These are phyloP conservation scores for Alces alces DNA, from an alignment of 2,113 vertebrate species.

Conservation along the genomic window DNA sequence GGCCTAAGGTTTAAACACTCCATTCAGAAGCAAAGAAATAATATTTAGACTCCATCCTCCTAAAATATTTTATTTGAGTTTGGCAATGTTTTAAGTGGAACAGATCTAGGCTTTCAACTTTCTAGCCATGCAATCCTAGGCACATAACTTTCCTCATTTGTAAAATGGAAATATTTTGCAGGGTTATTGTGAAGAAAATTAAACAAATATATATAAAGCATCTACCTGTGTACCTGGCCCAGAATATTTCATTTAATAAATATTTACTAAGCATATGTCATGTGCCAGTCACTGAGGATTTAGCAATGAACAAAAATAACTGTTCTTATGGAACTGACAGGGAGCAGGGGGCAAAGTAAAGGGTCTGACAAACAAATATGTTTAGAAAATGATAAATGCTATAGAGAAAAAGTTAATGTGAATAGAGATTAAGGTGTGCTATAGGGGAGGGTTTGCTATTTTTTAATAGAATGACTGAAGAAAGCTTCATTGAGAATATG, in stretches of 20 bases:
- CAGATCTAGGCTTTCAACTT: neutral
- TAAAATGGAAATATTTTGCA: neutral
- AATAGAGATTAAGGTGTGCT: neutral
- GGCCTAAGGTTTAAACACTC: neutral
- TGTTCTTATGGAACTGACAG: neutral
- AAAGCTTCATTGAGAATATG: neutral
- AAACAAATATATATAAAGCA: neutral
- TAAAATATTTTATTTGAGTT: constrained; percentile 5
- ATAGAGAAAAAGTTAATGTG: neutral
- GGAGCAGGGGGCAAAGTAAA: neutral
- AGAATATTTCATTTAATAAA: constrained; percentile 28
- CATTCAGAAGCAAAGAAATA: neutral
- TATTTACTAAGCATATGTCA: constrained; percentile 1
- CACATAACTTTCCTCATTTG: neutral
- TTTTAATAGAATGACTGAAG: neutral
- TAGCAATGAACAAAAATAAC: neutral
- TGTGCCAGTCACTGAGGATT: neutral
- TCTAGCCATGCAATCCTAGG: neutral
- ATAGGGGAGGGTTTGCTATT: neutral
- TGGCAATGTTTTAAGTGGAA: neutral
- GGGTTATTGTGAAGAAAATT: neutral
- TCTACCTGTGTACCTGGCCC: neutral
- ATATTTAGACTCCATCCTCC: neutral
- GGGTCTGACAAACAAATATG: neutral
- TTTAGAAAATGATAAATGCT: constrained; percentile 2